Evolutionary conservation across 2,888 invertebrate species (phyloP), one percentile per base, ranked within the genome.

Genomic region (Chirona hameri): DNA sequence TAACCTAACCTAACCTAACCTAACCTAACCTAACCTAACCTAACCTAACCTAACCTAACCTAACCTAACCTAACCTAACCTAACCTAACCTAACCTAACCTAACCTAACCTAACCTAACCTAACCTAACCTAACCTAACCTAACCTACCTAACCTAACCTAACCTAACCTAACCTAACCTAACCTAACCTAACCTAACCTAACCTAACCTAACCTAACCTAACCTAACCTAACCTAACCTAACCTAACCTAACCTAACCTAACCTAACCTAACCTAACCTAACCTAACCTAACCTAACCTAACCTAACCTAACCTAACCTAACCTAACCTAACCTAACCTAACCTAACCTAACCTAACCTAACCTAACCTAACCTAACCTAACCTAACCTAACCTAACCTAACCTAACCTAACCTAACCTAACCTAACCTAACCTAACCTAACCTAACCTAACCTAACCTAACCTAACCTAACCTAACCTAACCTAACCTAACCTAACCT

Each of bases 21-120:
- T 65, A 65, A 65, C 65, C 65, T 65, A 65, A 65, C 65, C n/a
- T n/a, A n/a, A n/a, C n/a, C n/a, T n/a, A n/a, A n/a, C n/a, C n/a
- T 65, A 65, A 65, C 65, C 65, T 65, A 65, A 9, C 65, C 21
- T 14, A 65, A 9, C 65, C 12, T 14, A 9, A 9, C 9, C 65
- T 65, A 65, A 65, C 65, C 65, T 65, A 65, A 65, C 65, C 65
- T 65, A 65, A 65, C 65, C 65, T 65, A 65, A 65, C 65, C 65
- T 65, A 65, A 65, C 65, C 65, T 65, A 65, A 65, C 65, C 65
- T 65, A 65, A 65, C 65, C 65, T 65, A 65, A 65, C 65, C 65
- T 65, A 65, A 65, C 65, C 65, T 65, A 65, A 65, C 65, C 65
- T 65, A 65, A 65, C 65, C 21, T n/a, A n/a, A n/a, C n/a, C n/a